Base-by-base conservation (phyloP, 2,888 invertebrate species). In the Linhomoeus sp. region DNA sequence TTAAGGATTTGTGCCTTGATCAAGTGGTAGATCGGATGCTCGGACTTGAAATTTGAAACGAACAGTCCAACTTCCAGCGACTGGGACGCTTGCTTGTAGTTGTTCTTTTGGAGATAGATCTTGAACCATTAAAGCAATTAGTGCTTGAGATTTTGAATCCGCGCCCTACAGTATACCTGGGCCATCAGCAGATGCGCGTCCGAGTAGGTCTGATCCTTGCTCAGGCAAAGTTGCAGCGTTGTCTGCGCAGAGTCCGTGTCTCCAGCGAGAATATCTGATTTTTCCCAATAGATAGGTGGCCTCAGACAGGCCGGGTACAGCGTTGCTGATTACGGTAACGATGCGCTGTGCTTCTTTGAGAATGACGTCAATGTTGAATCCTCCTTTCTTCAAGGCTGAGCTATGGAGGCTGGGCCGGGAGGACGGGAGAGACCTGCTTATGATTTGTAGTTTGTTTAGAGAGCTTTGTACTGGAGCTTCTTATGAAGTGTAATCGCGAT, bases 31-130 rank as follows among this genome's bases (percentile, higher is more conserved):
- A 86, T 72, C 0, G 88, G 83, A 66, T 82, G 80, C 50, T 90
- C 87, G 0, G 92, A 79, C 67, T 82, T 79, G 63, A 94, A 90
- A 66, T 90, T 84, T n/a, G n/a, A n/a, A 61, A 82, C 81, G 60
- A 87, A 87, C 17, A 92, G 70, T 48, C 84, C 86, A 53, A 81
- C 76, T 68, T 92, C 90, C 41, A 94, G 70, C 47, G 78, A 79
- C 64, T 86, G 84, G 15, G 80, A 75, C 0, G 90, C 90, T 60
- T 22, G 33, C 23, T 47, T 43, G 33, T 37, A 49, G 19, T 49
- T 33, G 24, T 29, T 25, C 36, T 43, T 38, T 26, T 49, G 46
- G 26, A 49, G 38, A 24, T 42, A 43, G 17, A 49, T 49, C 44
- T 29, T 9, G 29, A 29, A 29, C 29, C 12, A 9, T 29, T n/a